Percentiles rank a stretch among this genome's conserved stretches.
Evolutionary conservation across 2,888 invertebrate genomes (phyloP).

Genomic region (Tachystola acroxantha): DNA sequence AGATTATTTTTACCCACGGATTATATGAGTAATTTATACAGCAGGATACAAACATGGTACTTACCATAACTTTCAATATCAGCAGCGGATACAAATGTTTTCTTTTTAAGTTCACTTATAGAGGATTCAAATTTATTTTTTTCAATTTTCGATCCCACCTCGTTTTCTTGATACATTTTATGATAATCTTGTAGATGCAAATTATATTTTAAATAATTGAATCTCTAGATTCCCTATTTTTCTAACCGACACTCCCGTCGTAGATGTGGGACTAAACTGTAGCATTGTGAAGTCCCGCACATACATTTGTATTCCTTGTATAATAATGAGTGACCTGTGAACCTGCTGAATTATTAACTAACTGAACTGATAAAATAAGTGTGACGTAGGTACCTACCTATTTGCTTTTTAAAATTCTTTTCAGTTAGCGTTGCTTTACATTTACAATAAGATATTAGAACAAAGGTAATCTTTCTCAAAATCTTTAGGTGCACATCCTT

Average conservation of each 20-base stretch:
- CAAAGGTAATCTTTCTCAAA: too few relatives aligned
- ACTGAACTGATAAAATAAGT: slow-evolving; percentile 38
- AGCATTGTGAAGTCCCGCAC: slow-evolving; percentile 2
- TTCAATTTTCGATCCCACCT: slow-evolving; percentile 35
- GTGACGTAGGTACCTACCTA: slow-evolving; percentile 23
- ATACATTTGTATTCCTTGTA: slow-evolving; percentile 22
- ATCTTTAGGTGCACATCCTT: too few relatives aligned
- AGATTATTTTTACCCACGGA: too few relatives aligned
- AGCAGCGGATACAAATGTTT: slow-evolving; percentile 50
- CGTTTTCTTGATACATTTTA: slow-evolving; percentile 55
- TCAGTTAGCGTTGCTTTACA: neutral
- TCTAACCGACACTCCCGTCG: slow-evolving; percentile 7
- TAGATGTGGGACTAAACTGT: slow-evolving; percentile 7
- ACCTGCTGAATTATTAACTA: slow-evolving; percentile 56
- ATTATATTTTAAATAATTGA: neutral
- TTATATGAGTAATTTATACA: too few relatives aligned
- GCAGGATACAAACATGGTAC: too few relatives aligned
- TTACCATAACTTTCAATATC: slow-evolving; percentile 60
- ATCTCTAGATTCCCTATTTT: slow-evolving; percentile 1
- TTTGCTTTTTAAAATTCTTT: neutral
- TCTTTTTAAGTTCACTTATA: slow-evolving; percentile 64
- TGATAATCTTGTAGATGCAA: neutral
- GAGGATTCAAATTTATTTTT: slow-evolving; percentile 64
- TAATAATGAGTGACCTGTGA: slow-evolving; percentile 57
- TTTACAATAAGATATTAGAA: neutral